These are phyloP conservation scores for Mola mola DNA, from an alignment of 2,113 vertebrate species.

Conservation along the genomic window DNA sequence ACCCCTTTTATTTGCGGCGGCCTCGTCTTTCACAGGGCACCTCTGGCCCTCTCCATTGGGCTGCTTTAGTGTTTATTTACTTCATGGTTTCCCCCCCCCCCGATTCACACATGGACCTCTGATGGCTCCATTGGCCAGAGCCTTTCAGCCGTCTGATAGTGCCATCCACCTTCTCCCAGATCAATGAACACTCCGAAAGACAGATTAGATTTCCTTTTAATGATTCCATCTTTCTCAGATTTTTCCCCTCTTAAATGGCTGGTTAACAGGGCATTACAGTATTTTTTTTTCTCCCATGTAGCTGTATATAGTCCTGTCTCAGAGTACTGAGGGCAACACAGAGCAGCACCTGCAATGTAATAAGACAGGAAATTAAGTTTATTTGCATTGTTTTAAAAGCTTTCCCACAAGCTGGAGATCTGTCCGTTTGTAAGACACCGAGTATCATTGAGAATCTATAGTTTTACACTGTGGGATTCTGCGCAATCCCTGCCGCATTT, in stretches of 20 bases:
- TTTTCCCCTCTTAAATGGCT: slow-evolving; percentile 39
- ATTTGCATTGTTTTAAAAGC: slow-evolving; percentile 54
- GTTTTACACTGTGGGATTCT: slow-evolving; percentile 8
- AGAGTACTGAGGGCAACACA: slow-evolving; percentile 37
- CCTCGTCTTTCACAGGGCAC: slow-evolving; percentile 81
- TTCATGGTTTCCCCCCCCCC: slow-evolving; percentile 78
- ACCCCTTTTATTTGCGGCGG: slow-evolving; percentile 77
- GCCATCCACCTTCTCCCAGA: slow-evolving; percentile 72
- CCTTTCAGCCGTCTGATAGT: slow-evolving; percentile 58
- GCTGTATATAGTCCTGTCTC: slow-evolving; percentile 30
- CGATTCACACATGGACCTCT: slow-evolving; percentile 82
- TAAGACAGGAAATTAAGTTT: slow-evolving; percentile 57
- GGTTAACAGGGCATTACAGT: slow-evolving; percentile 62
- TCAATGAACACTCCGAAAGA: slow-evolving; percentile 71
- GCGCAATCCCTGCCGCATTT: too few species aligned
- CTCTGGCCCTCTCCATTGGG: slow-evolving; percentile 78
- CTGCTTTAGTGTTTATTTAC: slow-evolving; percentile 84
- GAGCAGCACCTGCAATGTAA: slow-evolving; percentile 51
- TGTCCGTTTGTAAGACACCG: slow-evolving; percentile 3
- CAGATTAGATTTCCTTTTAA: slow-evolving; percentile 80
- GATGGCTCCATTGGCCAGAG: slow-evolving; percentile 86
- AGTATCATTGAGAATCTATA: slow-evolving; percentile 24
- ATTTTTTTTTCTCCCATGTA: slow-evolving; percentile 29
- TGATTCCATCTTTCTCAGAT: slow-evolving; percentile 74
- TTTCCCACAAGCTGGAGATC: slow-evolving; percentile 40